A percentile compares a stretch with the other conserved stretches of the same genome.
Evolutionary conservation across 2,888 invertebrate genomes (phyloP).

Genomic region (Drosophila emarginata): DNA sequence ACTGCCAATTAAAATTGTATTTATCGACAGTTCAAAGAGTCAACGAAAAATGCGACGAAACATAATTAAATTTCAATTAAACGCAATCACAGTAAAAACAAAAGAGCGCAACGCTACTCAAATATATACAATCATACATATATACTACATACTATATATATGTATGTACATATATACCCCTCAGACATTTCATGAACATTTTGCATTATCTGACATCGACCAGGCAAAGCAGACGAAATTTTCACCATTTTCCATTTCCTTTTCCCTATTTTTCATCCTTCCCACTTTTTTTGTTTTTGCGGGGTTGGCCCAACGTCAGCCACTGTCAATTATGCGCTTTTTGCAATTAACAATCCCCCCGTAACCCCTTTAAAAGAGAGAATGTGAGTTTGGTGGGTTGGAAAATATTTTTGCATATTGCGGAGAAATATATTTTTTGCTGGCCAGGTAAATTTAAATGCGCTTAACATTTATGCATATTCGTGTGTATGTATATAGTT

Average conservation of each 20-base stretch:
- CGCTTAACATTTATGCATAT: conserved; percentile 36
- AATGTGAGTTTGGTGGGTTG: conserved; percentile 6
- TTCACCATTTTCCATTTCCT: neutral
- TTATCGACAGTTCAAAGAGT: conserved; percentile 48
- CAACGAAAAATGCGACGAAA: conserved; percentile 29
- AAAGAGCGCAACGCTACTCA: conserved; percentile 30
- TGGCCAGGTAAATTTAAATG: conserved; percentile 37
- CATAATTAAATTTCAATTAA: conserved; percentile 76
- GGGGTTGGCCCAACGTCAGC: conserved; percentile 36
- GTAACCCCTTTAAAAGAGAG: neutral
- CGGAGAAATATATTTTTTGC: conserved; percentile 31
- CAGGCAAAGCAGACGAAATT: conserved; percentile 13
- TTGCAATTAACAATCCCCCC: conserved; percentile 63
- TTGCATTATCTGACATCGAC: conserved; percentile 57
- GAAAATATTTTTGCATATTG: conserved; percentile 48
- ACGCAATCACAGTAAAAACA: conserved; percentile 43
- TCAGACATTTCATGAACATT: conserved; percentile 1
- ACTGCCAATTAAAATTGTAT: conserved; percentile 68
- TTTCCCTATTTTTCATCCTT: neutral
- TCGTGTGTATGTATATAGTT: neutral
- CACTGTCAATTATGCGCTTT: conserved; percentile 70
- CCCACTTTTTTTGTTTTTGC: neutral
- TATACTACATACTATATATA: neutral
- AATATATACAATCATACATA: neutral
- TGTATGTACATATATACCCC: neutral